phyloP scores from a whole-genome alignment of 1,140 invertebrate species.

The Drosophila auraria region DNA sequence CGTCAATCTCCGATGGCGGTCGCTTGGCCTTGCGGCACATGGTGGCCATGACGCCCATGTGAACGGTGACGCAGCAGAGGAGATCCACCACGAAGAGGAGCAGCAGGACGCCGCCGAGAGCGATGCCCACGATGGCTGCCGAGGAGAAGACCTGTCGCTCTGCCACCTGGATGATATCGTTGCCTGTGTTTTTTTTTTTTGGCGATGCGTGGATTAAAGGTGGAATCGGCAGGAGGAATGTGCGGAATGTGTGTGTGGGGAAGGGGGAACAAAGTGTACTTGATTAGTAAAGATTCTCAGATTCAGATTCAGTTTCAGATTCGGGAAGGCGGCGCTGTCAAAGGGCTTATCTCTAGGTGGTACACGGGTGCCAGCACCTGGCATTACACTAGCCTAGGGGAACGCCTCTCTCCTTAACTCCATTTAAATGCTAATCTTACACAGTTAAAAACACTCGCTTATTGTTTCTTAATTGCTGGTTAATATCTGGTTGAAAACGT shows the following conservation, averaged over 20 bases:
- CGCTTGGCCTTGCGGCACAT: constrained; percentile 88
- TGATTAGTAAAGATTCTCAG: constrained; percentile 74
- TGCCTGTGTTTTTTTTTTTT: constrained; percentile 47
- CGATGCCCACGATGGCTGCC: constrained; percentile 91
- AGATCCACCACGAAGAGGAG: constrained; percentile 92
- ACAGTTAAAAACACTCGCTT: constrained; percentile 29
- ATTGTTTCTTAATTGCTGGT: constrained; percentile 37
- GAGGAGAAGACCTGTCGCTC: constrained; percentile 89
- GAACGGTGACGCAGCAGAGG: constrained; percentile 87
- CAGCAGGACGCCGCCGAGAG: constrained; percentile 90
- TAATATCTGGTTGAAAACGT: constrained; percentile 60
- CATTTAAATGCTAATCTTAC: constrained; percentile 39
- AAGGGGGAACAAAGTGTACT: constrained; percentile 46
- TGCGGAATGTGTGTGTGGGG: constrained; percentile 13
- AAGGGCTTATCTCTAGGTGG: constrained; percentile 28
- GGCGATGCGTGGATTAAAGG: background rate
- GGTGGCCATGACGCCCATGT: constrained; percentile 90
- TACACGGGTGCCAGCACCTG: constrained; percentile 27
- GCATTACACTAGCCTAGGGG: constrained; percentile 9
- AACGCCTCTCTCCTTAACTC: constrained; percentile 18
- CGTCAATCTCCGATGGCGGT: constrained; percentile 86
- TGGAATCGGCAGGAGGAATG: constrained; percentile 14
- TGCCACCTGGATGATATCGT: constrained; percentile 86
- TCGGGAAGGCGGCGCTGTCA: background rate
- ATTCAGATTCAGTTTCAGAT: constrained; percentile 38